phyloP scores from a whole-genome alignment of 2,888 invertebrate species.

The Leucania comma region DNA sequence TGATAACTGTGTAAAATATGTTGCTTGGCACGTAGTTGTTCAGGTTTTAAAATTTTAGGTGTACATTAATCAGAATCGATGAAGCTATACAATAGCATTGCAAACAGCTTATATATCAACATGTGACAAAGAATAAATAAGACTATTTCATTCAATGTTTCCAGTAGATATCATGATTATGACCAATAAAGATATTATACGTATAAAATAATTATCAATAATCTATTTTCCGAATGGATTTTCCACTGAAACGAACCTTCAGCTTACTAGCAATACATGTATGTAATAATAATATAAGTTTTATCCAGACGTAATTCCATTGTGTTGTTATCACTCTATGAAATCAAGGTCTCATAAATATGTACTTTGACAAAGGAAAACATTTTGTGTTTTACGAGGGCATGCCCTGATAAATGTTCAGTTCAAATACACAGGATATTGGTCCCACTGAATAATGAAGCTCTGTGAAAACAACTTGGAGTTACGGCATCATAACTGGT shows the following conservation, averaged over 20 bases:
- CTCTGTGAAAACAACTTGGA: conserved; percentile 39
- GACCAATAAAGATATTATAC: not conserved
- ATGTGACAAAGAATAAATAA: too few relatives aligned
- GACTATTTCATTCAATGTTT: not conserved
- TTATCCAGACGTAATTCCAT: conserved; percentile 8
- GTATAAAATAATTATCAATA: not conserved
- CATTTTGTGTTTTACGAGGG: conserved; percentile 40
- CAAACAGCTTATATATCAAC: too few relatives aligned
- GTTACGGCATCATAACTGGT: conserved; percentile 49
- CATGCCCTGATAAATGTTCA: conserved; percentile 36
- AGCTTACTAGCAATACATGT: conserved; percentile 1
- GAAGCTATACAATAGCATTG: too few relatives aligned
- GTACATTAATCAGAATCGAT: not conserved
- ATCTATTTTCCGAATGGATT: conserved; percentile 8
- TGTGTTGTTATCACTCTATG: conserved; percentile 34
- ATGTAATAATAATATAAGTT: not conserved
- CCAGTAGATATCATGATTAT: not conserved
- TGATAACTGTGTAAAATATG: not conserved
- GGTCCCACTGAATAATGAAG: conserved; percentile 48
- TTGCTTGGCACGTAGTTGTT: not conserved
- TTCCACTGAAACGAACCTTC: conserved; percentile 23
- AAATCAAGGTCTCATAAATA: conserved; percentile 27
- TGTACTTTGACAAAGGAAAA: conserved; percentile 37
- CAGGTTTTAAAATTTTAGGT: not conserved
- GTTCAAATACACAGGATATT: conserved; percentile 46